Base-by-base conservation (phyloP, 2,113 vertebrate genomes). In the Corythoichthys haematopterus region DNA sequence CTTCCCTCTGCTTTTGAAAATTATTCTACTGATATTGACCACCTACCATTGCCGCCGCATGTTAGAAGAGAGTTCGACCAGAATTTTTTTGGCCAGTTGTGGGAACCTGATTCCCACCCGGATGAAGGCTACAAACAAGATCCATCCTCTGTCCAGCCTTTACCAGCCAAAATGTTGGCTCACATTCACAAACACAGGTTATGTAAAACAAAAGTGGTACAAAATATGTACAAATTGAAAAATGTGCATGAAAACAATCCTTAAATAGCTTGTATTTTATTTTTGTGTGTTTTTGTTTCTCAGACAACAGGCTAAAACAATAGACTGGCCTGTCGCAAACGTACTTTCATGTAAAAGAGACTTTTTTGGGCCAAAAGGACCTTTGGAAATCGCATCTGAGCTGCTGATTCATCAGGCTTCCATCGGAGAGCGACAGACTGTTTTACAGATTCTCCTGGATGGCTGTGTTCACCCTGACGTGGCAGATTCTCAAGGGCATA, bases 401-500 rank as follows among this genome's bases (percentile, higher is more conserved):
- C 74, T 70, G 16, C 60, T 95, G 64, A 93, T 96, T 69, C 50
- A 82, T 64, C 86, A 85, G 63, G 91, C 94, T 0, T 81, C 80
- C 35, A 72, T 57, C 20, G 94, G 94, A 10, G 75, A 93, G 20
- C 60, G n/a, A 0, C 63, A 79, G 3, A 80, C 83, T 28, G 80
- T 94, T n/a, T 76, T 38, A 2, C 68, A 77, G 2, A 77, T 91
- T 52, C 84, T 96, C 60, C 76, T 69, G 59, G 80, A 79, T 1
- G 74, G 81, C 36, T 70, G 87, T 4, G 90, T 84, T 56, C 88
- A 89, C 52, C 91, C 92, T 0, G 91, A 96, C 0, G 85, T 95
- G 12, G 89, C 91, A 0, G 94, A 96, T 33, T 72, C 82, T 0
- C 76, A 37, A 0, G 94, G 94, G 55, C 85, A 93, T 76, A 93